phyloP scores from a whole-genome alignment of 2,113 vertebrate genomes.

The Pipa parva region DNA sequence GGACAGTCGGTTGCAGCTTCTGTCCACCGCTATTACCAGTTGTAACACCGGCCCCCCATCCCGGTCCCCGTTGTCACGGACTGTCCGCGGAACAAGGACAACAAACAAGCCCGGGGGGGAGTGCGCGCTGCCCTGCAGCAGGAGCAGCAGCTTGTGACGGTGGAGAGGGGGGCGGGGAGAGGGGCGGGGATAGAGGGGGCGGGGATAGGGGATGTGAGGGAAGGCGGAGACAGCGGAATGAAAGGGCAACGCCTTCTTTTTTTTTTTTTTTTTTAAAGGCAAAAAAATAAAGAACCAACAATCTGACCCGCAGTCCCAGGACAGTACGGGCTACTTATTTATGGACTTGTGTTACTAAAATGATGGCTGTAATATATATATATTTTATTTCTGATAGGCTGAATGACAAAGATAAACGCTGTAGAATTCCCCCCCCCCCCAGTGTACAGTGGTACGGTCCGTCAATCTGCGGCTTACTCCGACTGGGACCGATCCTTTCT shows the following conservation, averaged over 20 bases:
- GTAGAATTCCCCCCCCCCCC: neutral
- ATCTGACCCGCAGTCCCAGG: neutral
- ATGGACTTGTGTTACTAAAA: neutral
- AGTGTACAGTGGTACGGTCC: slow-evolving; percentile 23
- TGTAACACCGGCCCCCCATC: slow-evolving; percentile 9
- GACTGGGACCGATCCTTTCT: neutral
- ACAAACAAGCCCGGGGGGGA: neutral
- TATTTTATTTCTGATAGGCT: no score
- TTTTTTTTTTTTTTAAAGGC: no score
- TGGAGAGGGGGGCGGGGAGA: slow-evolving; percentile 26
- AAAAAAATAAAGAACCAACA: neutral
- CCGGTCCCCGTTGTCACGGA: slow-evolving; percentile 17
- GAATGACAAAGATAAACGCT: neutral
- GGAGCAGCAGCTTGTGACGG: slow-evolving; percentile 27
- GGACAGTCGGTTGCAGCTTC: neutral
- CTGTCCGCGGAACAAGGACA: slow-evolving; percentile 22
- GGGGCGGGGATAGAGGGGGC: no score
- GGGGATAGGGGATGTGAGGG: slow-evolving; percentile 12
- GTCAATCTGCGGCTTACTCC: slow-evolving; percentile 3
- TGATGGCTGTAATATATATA: neutral
- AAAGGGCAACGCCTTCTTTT: neutral
- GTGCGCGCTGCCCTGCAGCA: slow-evolving; percentile 14
- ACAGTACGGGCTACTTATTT: neutral
- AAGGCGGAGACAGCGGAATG: slow-evolving; percentile 15
- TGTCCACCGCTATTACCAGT: neutral